Evolutionary conservation across 1,140 invertebrate species (phyloP).

Genomic region (Zaprionus lachaisei): DNA sequence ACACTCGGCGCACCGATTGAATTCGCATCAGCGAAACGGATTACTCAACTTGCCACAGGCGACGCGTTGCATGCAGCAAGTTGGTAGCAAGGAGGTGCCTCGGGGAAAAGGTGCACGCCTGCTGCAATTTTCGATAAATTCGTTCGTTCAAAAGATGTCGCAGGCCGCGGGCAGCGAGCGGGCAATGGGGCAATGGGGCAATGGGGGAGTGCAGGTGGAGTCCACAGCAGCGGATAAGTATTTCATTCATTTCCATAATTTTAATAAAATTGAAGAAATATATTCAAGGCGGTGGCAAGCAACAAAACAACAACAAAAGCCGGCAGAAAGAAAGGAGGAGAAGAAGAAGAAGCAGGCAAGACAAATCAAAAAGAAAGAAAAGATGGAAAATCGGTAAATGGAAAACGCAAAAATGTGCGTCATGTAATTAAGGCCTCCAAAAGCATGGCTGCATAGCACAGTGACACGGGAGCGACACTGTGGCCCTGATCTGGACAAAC

Average conservation of each 20-base stretch:
- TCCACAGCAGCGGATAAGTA: conserved; percentile 46
- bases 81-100: neutral
- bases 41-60: conserved; percentile 64
- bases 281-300: conserved; percentile 69
- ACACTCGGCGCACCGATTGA: conserved; percentile 72
- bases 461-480: neutral
- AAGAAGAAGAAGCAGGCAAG: neutral
- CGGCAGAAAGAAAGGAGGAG: conserved; percentile 39
- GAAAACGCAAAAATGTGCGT: conserved; percentile 53
- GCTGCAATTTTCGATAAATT: conserved; percentile 81
- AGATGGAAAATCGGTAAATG: conserved; percentile 47
- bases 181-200: neutral
- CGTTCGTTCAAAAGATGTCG: conserved; percentile 63
- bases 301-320: conserved; percentile 20
- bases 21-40: conserved; percentile 77
- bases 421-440: conserved; percentile 36
- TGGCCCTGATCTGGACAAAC: too few species aligned
- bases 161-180: conserved; percentile 9
- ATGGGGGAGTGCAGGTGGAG: neutral
- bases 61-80: conserved; percentile 3
- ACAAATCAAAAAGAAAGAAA: conserved; percentile 20
- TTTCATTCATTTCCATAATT: conserved; percentile 83
- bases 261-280: conserved; percentile 83
- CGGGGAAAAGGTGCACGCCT: conserved; percentile 16
- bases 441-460: conserved; percentile 13